A percentile compares a stretch with the other conserved stretches of the same genome.
phyloP scores from a whole-genome alignment of 2,888 invertebrate species.

The Pammene fasciana region DNA sequence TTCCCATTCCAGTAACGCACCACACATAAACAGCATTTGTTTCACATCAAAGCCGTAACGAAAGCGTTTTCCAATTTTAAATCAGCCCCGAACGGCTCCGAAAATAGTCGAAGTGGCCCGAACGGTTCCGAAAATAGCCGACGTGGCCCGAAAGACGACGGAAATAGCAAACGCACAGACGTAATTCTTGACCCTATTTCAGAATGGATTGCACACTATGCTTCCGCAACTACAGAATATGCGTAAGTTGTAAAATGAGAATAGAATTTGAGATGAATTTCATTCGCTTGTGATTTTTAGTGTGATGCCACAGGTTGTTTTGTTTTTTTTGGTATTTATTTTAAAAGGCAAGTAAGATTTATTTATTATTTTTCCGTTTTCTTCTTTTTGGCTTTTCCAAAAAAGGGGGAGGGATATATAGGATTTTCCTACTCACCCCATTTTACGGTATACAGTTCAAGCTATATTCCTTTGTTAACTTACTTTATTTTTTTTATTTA shows the following conservation, averaged over 20 bases:
- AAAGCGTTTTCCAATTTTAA: slow-evolving; percentile 71
- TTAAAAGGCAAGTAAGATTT: not conserved
- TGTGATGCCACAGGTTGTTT: not conserved
- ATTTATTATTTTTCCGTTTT: no score
- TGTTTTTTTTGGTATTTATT: not conserved
- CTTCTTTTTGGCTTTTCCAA: no score
- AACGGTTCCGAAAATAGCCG: slow-evolving; percentile 58
- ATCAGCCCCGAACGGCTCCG: slow-evolving; percentile 59
- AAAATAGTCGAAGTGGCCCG: slow-evolving; percentile 52
- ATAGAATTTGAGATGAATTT: slow-evolving; percentile 45
- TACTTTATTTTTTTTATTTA: no score
- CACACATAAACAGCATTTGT: slow-evolving; percentile 66
- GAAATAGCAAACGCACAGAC: slow-evolving; percentile 67
- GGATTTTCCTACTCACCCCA: no score
- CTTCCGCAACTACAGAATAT: slow-evolving; percentile 34
- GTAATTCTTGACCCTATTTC: slow-evolving; percentile 81
- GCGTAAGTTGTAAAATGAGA: slow-evolving; percentile 55
- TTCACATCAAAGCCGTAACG: slow-evolving; percentile 68
- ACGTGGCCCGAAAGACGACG: slow-evolving; percentile 47
- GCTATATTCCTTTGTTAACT: no score
- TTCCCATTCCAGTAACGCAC: slow-evolving; percentile 45
- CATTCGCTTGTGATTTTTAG: slow-evolving; percentile 17
- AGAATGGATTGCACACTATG: slow-evolving; percentile 59
- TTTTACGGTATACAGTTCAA: no score
- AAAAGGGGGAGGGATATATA: no score